phyloP scores from a whole-genome alignment of 2,113 vertebrate genomes.

The Nesoenas mayeri region DNA sequence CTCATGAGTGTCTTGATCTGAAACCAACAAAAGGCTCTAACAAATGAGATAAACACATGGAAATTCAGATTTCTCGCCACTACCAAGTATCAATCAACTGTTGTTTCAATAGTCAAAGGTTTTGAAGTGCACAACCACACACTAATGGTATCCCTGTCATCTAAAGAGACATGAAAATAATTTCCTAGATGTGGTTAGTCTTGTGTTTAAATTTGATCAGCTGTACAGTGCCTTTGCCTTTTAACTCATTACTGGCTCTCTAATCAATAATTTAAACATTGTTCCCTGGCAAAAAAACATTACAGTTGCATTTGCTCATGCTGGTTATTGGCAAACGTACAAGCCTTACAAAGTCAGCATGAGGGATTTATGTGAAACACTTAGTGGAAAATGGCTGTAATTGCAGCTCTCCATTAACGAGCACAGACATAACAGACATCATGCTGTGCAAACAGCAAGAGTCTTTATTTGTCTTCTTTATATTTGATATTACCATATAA shows the following conservation, averaged over 20 bases:
- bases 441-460: neutral
- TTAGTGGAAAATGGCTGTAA: neutral
- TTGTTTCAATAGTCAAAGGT: neutral
- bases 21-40: neutral
- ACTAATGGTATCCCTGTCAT: neutral
- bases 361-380: neutral
- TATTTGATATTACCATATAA: neutral
- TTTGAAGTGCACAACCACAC: neutral
- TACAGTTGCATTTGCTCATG: neutral
- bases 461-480: neutral
- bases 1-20: neutral
- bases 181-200: neutral
- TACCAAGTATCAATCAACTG: neutral
- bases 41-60: neutral
- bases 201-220: neutral
- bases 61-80: neutral
- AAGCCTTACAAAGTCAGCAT: neutral
- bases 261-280: constrained; percentile 5
- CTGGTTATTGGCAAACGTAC: neutral
- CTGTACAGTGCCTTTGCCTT: neutral
- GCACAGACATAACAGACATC: neutral
- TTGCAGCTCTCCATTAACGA: neutral
- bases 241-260: neutral
- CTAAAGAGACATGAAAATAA: neutral
- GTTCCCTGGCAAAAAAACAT: neutral